Percentiles rank a stretch among this genome's conserved stretches.
Evolutionary conservation across 2,888 invertebrate genomes (phyloP).

Genomic region (Epirrhoe tristata): DNA sequence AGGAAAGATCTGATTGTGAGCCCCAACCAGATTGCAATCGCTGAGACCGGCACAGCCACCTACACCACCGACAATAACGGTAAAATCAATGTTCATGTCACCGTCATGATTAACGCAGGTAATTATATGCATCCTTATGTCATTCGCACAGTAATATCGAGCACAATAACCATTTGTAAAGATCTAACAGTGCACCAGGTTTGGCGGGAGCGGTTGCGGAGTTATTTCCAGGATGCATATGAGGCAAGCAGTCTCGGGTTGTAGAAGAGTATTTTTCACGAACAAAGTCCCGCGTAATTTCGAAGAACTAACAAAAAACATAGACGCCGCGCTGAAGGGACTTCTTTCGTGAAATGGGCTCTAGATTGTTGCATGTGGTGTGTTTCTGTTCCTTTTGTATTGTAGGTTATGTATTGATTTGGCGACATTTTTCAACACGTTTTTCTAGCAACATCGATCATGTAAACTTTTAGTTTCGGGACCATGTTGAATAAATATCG

Average conservation of each 20-base stretch:
- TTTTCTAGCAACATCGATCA: background rate
- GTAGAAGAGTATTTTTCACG: slow-evolving; percentile 18
- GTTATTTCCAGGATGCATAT: slow-evolving; percentile 81
- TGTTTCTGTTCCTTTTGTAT: slow-evolving; percentile 40
- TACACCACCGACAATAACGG: slow-evolving; percentile 92
- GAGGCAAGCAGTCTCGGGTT: slow-evolving; percentile 78
- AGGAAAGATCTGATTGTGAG: slow-evolving; percentile 80
- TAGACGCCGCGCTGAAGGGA: no score
- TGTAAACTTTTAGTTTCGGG: background rate
- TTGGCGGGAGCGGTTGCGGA: slow-evolving; percentile 67
- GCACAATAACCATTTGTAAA: slow-evolving; percentile 63
- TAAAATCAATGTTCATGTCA: slow-evolving; percentile 95
- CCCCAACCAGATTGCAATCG: slow-evolving; percentile 79
- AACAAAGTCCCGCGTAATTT: no score
- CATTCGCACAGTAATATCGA: slow-evolving; percentile 48
- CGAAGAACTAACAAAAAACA: no score
- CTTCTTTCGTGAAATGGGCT: background rate
- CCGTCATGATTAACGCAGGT: slow-evolving; percentile 93
- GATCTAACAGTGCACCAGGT: slow-evolving; percentile 82
- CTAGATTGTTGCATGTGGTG: slow-evolving; percentile 57
- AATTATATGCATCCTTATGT: slow-evolving; percentile 84
- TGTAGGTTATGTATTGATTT: slow-evolving; percentile 1
- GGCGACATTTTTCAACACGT: slow-evolving; percentile 3
- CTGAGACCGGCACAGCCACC: slow-evolving; percentile 81
- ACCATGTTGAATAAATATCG: background rate